phyloP scores from a whole-genome alignment of 2,113 vertebrate genomes.

The Nestor notabilis region DNA sequence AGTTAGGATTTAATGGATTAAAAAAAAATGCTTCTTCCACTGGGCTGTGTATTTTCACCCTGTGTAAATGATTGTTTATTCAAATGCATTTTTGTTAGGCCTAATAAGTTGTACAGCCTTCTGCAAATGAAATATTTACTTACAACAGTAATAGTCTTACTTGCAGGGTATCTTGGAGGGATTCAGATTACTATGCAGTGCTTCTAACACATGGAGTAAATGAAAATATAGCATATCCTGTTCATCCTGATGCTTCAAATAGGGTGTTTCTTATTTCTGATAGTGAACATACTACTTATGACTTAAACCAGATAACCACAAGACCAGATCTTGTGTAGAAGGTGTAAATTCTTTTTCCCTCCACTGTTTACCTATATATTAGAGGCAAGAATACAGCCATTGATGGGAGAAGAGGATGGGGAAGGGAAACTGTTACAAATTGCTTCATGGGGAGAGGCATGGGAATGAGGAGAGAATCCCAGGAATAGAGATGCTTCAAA shows the following conservation, averaged over 20 bases:
- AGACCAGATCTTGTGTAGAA: neutral
- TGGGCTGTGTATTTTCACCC: neutral
- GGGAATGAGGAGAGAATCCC: neutral
- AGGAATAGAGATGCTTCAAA: neutral
- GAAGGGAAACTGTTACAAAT: neutral
- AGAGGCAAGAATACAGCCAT: neutral
- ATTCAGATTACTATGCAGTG: neutral
- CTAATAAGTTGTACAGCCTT: neutral
- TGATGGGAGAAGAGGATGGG: neutral
- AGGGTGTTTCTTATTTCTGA: neutral
- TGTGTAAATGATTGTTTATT: slow-evolving; percentile 7
- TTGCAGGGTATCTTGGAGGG: neutral
- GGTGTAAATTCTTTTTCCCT: neutral
- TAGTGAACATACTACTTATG: neutral
- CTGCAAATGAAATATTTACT: neutral
- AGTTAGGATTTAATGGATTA: neutral
- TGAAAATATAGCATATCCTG: neutral
- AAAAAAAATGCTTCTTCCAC: neutral
- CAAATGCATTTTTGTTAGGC: neutral
- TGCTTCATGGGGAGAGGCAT: neutral
- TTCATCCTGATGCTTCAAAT: neutral
- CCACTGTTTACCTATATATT: neutral
- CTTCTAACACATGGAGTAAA: neutral
- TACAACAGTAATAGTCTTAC: neutral
- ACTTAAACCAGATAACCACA: neutral